Evolutionary conservation across 64 coral and sea anemone genomes (phyloP).

Genomic region (Hydrozoanthus tunicans): DNA sequence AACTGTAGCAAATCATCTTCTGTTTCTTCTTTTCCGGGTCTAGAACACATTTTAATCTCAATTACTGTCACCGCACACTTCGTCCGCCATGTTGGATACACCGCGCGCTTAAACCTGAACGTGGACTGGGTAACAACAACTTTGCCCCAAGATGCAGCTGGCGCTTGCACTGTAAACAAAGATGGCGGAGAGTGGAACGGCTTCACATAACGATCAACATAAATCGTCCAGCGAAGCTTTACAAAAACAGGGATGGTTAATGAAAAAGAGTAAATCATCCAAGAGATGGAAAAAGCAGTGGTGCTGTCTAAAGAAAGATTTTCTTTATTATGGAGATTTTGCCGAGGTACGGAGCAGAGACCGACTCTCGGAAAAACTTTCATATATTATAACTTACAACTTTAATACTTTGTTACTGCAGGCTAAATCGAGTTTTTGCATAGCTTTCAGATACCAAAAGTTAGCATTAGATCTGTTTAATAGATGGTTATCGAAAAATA

Average conservation of each 20-base stretch:
- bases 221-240: slow-evolving; percentile 62
- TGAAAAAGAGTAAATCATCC: slow-evolving; percentile 82
- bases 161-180: slow-evolving; percentile 62
- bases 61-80: not conserved
- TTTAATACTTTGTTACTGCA: too few species aligned
- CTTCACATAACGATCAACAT: slow-evolving; percentile 36
- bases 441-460: too few species aligned
- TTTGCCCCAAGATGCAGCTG: not conserved
- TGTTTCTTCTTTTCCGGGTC: slow-evolving; percentile 67
- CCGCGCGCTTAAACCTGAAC: not conserved
- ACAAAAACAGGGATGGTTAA: slow-evolving; percentile 77
- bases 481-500: too few species aligned
- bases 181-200: slow-evolving; percentile 69
- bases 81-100: slow-evolving; percentile 70
- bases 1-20: slow-evolving; percentile 67
- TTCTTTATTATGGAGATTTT: slow-evolving; percentile 76
- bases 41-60: slow-evolving; percentile 27
- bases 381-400: too few species aligned
- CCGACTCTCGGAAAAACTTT: too few species aligned
- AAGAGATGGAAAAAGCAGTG: slow-evolving; percentile 86
- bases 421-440: too few species aligned
- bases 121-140: not conserved
- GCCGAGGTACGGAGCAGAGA: slow-evolving; percentile 56
- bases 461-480: too few species aligned
- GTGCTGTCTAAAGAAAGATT: slow-evolving; percentile 88